Base-by-base conservation (phyloP, 2,888 invertebrate species). In the Chamaedrilus cognettii region DNA sequence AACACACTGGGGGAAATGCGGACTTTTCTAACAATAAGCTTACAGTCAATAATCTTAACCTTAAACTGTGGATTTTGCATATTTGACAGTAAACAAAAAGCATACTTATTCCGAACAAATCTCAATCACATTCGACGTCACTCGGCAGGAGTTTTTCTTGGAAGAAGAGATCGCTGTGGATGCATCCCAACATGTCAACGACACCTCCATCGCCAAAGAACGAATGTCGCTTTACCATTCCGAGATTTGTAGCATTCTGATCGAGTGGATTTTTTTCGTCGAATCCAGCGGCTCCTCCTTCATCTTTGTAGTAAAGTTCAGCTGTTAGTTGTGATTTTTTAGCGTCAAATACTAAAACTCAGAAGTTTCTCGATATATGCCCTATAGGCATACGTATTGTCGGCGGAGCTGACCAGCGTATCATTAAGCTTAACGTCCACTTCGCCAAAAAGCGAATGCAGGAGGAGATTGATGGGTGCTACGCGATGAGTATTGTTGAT, bases 351-450 rank as follows among this genome's bases (percentile, higher is more conserved):
- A 19, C 55, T 26, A 23, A 19, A 52, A 23, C 55, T 52, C 28
- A 52, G 26, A 7, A 19, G 28, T 26, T 11, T 52, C 26, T 52
- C 55, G 19, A 23, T 7, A 52, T 52, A 52, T 15, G 55, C 55
- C 5, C 55, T 7, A 23, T 52, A 52, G 26, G 55, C 26, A 26
- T 52, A 52, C 11, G 55, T 52, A 52, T 52, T 52, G 26, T 52
- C 26, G 28, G 55, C 26, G 5, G 55, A 52, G 7, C 15, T 52
- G 26, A 52, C 26, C 7, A 52, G 55, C 55, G 26, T 23, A 23
- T 52, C 55, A 23, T 52, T 52, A 19, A 52, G 55, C 28, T 52
- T 52, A 7, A 52, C 19, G 55, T 52, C 55, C 28, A 52, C 55
- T 52, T 52, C 55, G 55, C 15, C 28, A 26, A 52, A 52, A 7